A percentile compares a stretch with the other conserved stretches of the same genome.
These are phyloP conservation scores for Poecile montanus DNA, from an alignment of 2,797 vertebrate genomes.

Conservation along the genomic window DNA sequence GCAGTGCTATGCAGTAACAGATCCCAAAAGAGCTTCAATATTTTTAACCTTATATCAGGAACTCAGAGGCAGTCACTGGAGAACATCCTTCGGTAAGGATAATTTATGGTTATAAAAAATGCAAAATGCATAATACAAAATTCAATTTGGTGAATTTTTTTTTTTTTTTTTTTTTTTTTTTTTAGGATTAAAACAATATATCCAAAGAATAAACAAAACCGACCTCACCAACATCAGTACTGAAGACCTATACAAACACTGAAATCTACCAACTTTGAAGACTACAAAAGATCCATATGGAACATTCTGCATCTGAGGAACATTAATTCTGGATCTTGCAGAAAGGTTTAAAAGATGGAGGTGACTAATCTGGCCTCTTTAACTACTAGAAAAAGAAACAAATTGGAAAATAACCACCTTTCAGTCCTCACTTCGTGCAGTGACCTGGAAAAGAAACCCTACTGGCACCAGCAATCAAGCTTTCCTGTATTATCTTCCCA, in stretches of 20 bases:
- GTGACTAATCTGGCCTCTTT: constrained; percentile 14
- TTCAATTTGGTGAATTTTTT: background rate
- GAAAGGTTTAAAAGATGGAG: background rate
- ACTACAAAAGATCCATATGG: background rate
- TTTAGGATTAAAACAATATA: background rate
- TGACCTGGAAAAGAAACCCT: constrained; percentile 37
- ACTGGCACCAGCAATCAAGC: constrained; percentile 1
- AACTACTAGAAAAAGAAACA: constrained; percentile 21
- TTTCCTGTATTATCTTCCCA: background rate
- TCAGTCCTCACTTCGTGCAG: background rate
- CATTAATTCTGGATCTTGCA: background rate
- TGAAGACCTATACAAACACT: background rate
- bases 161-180: accelerated
- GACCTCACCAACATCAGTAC: background rate
- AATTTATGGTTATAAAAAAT: background rate
- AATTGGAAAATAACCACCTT: constrained; percentile 18
- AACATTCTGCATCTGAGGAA: background rate
- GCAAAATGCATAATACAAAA: background rate
- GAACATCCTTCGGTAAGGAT: background rate
- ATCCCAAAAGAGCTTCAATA: background rate
- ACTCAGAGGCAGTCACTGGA: background rate
- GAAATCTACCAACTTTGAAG: background rate
- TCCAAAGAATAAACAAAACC: background rate
- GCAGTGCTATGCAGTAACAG: background rate
- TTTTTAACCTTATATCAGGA: background rate